A percentile compares a stretch with the other conserved stretches of the same genome.
Evolutionary conservation across 1,140 invertebrate species (phyloP).

Genomic region (Drosophila teissieri): DNA sequence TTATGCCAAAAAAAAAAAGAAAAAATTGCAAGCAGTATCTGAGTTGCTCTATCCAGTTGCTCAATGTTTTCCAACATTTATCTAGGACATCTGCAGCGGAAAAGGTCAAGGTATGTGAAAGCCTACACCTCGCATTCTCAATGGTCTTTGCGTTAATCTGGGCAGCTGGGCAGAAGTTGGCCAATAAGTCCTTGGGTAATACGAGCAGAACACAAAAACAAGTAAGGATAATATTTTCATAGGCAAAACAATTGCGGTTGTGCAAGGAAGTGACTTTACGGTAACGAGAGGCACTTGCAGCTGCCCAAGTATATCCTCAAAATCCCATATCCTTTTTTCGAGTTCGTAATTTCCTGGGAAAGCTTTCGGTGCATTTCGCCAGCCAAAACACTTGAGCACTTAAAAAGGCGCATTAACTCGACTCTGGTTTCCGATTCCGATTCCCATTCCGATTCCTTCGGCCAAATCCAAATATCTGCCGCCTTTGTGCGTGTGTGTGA

Average conservation of each 20-base stretch:
- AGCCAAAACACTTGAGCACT: constrained; percentile 74
- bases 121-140: constrained; percentile 47
- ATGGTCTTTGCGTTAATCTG: constrained; percentile 15
- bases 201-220: constrained; percentile 38
- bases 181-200: constrained; percentile 38
- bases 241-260: constrained; percentile 59
- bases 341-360: constrained; percentile 73
- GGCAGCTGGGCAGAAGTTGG: constrained; percentile 41
- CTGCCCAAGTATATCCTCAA: constrained; percentile 40
- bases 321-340: constrained; percentile 15
- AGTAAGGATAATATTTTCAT: constrained; percentile 61
- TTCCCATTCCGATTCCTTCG: constrained; percentile 22
- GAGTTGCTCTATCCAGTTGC: constrained; percentile 43
- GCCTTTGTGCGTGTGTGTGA: constrained; percentile 38
- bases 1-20: constrained; percentile 43
- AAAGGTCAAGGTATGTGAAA: constrained; percentile 73
- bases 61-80: constrained; percentile 58
- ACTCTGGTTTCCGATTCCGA: constrained; percentile 40
- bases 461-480: constrained; percentile 26
- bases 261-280: constrained; percentile 49
- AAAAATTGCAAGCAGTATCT: no score
- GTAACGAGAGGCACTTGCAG: constrained; percentile 56
- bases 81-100: constrained; percentile 54
- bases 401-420: constrained; percentile 78
- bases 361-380: constrained; percentile 43